phyloP scores from a whole-genome alignment of 1,140 invertebrate genomes.

The Dryas iulia region DNA sequence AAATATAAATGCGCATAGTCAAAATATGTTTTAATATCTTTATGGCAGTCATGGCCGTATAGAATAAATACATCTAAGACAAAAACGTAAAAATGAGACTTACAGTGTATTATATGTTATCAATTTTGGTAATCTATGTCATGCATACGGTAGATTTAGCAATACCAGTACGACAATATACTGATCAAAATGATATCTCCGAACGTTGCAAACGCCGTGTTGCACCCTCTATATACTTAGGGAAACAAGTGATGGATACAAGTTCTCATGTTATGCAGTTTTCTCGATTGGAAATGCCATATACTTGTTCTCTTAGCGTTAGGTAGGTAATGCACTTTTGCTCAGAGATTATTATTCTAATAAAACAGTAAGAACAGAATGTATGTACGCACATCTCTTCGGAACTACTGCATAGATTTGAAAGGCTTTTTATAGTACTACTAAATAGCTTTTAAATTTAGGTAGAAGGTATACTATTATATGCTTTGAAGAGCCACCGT shows the following conservation, averaged over 20 bases:
- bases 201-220: slow-evolving; percentile 59
- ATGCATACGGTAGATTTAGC: slow-evolving; percentile 5
- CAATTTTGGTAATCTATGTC: slow-evolving; percentile 11
- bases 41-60: not conserved
- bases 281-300: slow-evolving; percentile 54
- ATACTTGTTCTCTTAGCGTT: slow-evolving; percentile 62
- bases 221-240: slow-evolving; percentile 60
- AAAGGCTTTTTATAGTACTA: no score
- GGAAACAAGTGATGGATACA: slow-evolving; percentile 50
- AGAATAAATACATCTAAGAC: not conserved
- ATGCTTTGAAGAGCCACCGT: no score
- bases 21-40: not conserved
- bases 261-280: slow-evolving; percentile 58
- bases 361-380: no score
- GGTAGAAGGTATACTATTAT: no score
- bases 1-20: not conserved
- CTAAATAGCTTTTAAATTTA: no score
- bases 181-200: slow-evolving; percentile 60
- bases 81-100: not conserved
- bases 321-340: slow-evolving; percentile 50
- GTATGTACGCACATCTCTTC: no score
- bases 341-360: no score
- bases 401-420: no score
- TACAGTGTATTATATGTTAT: not conserved
- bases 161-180: slow-evolving; percentile 33